Evolutionary conservation across 2,113 vertebrate genomes (phyloP), one percentile per base, ranked within the genome.

Genomic region (Cacatua alba): DNA sequence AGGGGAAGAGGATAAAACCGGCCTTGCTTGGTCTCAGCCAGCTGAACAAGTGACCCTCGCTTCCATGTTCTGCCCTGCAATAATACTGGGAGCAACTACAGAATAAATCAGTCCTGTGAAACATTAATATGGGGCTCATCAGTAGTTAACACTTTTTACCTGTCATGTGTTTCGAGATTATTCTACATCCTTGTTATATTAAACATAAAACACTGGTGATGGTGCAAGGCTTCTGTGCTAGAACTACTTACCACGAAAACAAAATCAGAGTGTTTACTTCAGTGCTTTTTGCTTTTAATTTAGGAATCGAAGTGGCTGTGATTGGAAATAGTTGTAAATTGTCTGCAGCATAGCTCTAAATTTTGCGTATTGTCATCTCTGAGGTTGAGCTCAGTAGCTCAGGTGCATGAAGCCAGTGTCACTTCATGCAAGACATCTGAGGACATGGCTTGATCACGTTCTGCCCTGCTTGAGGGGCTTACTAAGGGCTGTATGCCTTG

Each of bases 351-450:
- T 24, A 17, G 24, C 60, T 88, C 44, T 31, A 2, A 6, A 20
- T 17, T 41, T 11, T 44, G 6, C 0, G 0, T 7, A 1, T 37
- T 78, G 17, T 53, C 24, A 16, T 35, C 41, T 82, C 68, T 77
- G n/a, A 67, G 51, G 46, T 5, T n/a, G 63, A 78, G 29, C 60
- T 46, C 37, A 4, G 18, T 43, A 59, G 53, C 44, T 70, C 19
- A 62, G 43, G 11, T 51, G 29, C 8, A 9, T 2, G 21, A 70
- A 76, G 39, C 35, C 59, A 16, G 3, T 6, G 12, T 72, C 26
- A 10, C 10, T 72, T 51, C 29, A 12, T 2, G 2, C 24, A n/a
- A 23, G 37, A 43, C 43, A 11, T n/a, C 14, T 0, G 0, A 62
- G 76, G 92, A 77, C 59, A 3, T 1, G 7, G 31, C 71, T 70